These are phyloP conservation scores for Pycnonotus jocosus DNA, from an alignment of 2,113 vertebrate genomes.

Conservation along the genomic window DNA sequence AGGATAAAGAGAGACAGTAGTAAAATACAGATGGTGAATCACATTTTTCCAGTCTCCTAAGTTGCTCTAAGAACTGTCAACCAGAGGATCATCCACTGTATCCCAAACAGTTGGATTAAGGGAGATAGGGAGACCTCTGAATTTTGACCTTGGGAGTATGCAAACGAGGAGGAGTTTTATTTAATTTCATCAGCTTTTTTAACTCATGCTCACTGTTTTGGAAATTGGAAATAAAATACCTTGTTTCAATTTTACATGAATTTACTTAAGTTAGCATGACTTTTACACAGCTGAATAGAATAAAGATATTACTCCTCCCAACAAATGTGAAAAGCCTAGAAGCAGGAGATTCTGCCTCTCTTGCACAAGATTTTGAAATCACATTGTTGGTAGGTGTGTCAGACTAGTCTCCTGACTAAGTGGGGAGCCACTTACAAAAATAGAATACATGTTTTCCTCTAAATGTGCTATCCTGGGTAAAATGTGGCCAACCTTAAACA, in stretches of 20 bases:
- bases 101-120: neutral
- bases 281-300: neutral
- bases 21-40: neutral
- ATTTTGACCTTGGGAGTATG: neutral
- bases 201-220: neutral
- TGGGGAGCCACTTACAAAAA: neutral
- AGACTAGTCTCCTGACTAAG: neutral
- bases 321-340: neutral
- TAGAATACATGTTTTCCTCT: neutral
- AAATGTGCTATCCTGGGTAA: neutral
- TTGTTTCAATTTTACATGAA: neutral
- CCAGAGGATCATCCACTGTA: neutral
- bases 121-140: neutral
- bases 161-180: neutral
- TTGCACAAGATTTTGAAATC: neutral
- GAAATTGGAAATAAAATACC: neutral
- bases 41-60: neutral
- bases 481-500: neutral
- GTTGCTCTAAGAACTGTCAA: neutral
- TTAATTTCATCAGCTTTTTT: neutral
- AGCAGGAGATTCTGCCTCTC: neutral
- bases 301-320: neutral
- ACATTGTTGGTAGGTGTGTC: neutral
- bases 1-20: neutral
- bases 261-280: neutral